These are phyloP conservation scores for Ctenodactylus gundi DNA, from an alignment of 2,113 vertebrate species.

Conservation along the genomic window DNA sequence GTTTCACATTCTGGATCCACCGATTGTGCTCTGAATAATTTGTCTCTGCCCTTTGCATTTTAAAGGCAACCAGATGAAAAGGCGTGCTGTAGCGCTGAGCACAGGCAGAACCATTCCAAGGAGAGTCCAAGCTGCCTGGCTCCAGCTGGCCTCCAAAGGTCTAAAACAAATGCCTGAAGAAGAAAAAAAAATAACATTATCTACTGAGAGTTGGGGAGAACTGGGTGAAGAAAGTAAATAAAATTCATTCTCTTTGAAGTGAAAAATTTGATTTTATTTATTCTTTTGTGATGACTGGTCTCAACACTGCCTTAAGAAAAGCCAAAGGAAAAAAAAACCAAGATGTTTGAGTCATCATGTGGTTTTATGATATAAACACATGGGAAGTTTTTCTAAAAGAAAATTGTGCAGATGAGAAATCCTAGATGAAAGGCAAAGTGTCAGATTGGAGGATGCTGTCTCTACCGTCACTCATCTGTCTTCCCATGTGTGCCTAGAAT, in stretches of 20 bases:
- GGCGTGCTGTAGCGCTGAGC: background rate
- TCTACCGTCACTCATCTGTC: background rate
- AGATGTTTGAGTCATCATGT: background rate
- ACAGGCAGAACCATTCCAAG: background rate
- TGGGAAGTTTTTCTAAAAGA: background rate
- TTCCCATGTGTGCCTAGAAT: background rate
- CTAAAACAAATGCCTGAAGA: background rate
- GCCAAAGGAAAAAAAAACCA: background rate
- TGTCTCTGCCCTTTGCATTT: slow-evolving; percentile 6
- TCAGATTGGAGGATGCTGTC: background rate
- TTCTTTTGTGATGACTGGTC: background rate
- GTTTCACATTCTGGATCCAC: background rate
- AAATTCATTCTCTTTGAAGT: background rate
- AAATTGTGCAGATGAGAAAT: background rate
- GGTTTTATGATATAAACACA: background rate
- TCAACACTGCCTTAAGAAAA: background rate
- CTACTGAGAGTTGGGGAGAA: background rate
- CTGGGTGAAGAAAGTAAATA: background rate
- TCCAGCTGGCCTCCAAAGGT: background rate
- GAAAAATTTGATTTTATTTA: background rate
- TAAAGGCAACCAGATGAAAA: slow-evolving; percentile 14
- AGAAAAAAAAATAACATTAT: background rate
- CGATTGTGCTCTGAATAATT: slow-evolving; percentile 12
- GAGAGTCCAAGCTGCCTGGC: background rate
- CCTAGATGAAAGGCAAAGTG: background rate